Base-by-base conservation (phyloP, 1,140 invertebrate species). In the Drosophila lowei region DNA sequence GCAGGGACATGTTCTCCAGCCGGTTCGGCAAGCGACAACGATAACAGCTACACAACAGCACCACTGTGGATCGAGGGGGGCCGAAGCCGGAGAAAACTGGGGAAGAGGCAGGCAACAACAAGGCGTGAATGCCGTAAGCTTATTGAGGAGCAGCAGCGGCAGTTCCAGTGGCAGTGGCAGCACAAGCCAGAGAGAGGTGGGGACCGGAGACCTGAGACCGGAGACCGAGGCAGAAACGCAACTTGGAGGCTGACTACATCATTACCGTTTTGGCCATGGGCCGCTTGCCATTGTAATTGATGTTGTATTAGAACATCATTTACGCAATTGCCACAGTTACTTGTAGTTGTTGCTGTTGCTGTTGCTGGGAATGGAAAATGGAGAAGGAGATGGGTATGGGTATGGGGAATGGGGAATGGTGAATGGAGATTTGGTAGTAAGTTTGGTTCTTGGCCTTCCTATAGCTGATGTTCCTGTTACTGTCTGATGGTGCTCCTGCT, bases 231-330 rank as follows among this genome's bases (percentile, higher is more conserved):
- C 46, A 62, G 42, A 68, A 58, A 77, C 77, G 65, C 71, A 81
- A 86, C 65, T 81, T 53, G 68, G 64, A 85, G 73, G 67, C 80
- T 79, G 77, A 72, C 70, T 80, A 62, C 73, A 85, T 86, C 73
- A 80, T 85, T 85, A 75, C 81, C 73, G 77, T 85, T 77, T 71
- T 61, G 77, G 67, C 72, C 73, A 85, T 85, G 81, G 80, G 81
- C 81, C 81, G 72, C 81, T 85, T 86, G 81, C 81, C 68, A 86
- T 86, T 86, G 81, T 86, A 88, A 86, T 88, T 88, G 83, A 88
- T 86, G 83, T 88, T 81, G 83, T 86, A 86, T 86, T 86, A 86
- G 81, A 86, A 86, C 83, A 86, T 78, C 77, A 88, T 86, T 86
- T 86, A 86, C 77, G 77, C 81, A 86, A 86, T 85, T 85, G 81